Percentiles rank a stretch among this genome's conserved stretches.
phyloP scores from a whole-genome alignment of 2,113 vertebrate genomes.

The Phocoena sinus region DNA sequence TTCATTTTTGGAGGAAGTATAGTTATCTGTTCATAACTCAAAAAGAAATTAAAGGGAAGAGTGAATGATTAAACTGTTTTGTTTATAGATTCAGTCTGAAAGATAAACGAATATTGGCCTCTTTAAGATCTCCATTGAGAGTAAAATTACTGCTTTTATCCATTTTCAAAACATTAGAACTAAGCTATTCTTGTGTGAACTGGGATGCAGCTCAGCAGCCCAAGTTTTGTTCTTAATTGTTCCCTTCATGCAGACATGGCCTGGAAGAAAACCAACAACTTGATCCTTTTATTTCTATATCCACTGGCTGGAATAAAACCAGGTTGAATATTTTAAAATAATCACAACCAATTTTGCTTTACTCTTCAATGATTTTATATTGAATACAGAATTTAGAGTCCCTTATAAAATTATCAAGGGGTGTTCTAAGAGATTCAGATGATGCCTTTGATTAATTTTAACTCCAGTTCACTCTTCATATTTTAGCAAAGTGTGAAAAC shows the following conservation, averaged over 20 bases:
- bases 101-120: neutral
- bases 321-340: constrained; percentile 53
- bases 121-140: neutral
- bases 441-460: constrained; percentile 36
- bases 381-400: neutral
- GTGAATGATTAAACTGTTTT: neutral
- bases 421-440: constrained; percentile 36
- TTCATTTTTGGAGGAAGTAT: neutral
- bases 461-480: neutral
- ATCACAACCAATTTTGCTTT: constrained; percentile 41
- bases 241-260: constrained; percentile 34
- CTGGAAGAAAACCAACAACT: constrained; percentile 52
- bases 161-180: constrained; percentile 47
- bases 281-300: constrained; percentile 38
- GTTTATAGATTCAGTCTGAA: neutral
- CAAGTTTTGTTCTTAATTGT: constrained; percentile 50
- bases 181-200: constrained; percentile 57
- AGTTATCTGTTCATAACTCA: neutral
- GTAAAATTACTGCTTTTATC: neutral
- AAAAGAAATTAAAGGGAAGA: neutral
- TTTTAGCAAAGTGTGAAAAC: neutral
- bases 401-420: constrained; percentile 37
- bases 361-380: neutral
- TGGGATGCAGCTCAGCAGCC: neutral
- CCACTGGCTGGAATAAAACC: neutral